These are phyloP conservation scores for Cheumatopsyche charites DNA, from an alignment of 1,140 invertebrate species.

Conservation along the genomic window DNA sequence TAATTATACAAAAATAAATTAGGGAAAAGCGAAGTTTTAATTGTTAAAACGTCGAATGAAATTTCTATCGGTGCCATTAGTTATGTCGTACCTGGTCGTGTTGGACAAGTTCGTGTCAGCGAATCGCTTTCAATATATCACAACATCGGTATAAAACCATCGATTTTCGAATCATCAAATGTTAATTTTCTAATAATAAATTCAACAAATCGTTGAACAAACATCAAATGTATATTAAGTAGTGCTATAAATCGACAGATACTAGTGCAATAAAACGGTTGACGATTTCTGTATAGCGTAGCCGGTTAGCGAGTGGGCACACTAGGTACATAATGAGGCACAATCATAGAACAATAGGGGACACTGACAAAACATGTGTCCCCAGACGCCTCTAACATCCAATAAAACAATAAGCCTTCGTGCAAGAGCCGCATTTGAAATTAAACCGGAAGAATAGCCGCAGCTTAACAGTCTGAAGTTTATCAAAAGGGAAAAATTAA, in stretches of 20 bases:
- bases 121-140: slow-evolving; percentile 30
- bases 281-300: background rate
- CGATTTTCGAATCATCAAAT: background rate
- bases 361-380: slow-evolving; percentile 46
- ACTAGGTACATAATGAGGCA: slow-evolving; percentile 34
- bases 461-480: background rate
- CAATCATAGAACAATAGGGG: slow-evolving; percentile 38
- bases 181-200: background rate
- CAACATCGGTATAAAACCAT: slow-evolving; percentile 2
- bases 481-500: slow-evolving; percentile 5
- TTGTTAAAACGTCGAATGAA: too few species aligned
- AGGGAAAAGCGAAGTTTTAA: too few species aligned
- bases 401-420: slow-evolving; percentile 42
- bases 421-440: too few species aligned
- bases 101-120: slow-evolving; percentile 34
- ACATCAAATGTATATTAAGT: background rate
- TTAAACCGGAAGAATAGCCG: too few species aligned
- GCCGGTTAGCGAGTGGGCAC: background rate
- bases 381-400: slow-evolving; percentile 38
- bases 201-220: too few species aligned
- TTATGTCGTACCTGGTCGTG: slow-evolving; percentile 6
- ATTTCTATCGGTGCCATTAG: too few species aligned
- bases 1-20: too few species aligned
- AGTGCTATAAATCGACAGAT: background rate
- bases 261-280: slow-evolving; percentile 9